phyloP scores from a whole-genome alignment of 2,113 vertebrate species.

The Struthio camelus region DNA sequence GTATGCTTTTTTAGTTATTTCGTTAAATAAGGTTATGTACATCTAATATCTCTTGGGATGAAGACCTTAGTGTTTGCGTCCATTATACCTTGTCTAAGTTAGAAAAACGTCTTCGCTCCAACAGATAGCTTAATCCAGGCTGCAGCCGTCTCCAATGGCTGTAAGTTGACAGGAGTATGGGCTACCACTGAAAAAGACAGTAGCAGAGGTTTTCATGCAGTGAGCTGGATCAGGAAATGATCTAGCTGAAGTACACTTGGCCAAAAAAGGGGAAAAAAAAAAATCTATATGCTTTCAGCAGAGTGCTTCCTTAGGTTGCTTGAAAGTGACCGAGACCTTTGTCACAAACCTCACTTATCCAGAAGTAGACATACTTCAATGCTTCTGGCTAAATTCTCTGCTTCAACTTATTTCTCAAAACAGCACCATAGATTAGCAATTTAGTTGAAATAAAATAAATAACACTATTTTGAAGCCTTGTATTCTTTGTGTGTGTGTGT shows the following conservation, averaged over 20 bases:
- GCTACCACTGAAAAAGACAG: neutral
- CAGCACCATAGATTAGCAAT: neutral
- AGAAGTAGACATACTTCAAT: neutral
- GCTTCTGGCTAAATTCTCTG: neutral
- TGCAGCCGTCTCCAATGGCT: neutral
- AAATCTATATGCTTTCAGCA: neutral
- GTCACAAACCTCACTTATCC: neutral
- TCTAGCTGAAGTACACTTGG: neutral
- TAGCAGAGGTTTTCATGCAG: neutral
- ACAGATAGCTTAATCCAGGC: neutral
- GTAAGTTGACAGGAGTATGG: neutral
- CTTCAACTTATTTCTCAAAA: neutral
- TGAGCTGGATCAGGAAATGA: neutral
- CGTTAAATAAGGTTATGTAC: neutral
- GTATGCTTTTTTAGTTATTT: constrained; percentile 14
- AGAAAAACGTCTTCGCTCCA: neutral
- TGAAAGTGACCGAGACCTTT: neutral
- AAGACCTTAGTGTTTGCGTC: neutral
- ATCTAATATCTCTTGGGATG: neutral
- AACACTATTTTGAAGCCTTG: neutral
- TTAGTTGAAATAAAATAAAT: neutral
- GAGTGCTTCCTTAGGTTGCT: neutral
- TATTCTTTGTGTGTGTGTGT: neutral
- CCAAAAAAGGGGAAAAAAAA: neutral
- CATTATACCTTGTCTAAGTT: neutral